These are phyloP conservation scores for Pristionchus exspectatus DNA, from an alignment of 2,888 invertebrate species.

Conservation along the genomic window DNA sequence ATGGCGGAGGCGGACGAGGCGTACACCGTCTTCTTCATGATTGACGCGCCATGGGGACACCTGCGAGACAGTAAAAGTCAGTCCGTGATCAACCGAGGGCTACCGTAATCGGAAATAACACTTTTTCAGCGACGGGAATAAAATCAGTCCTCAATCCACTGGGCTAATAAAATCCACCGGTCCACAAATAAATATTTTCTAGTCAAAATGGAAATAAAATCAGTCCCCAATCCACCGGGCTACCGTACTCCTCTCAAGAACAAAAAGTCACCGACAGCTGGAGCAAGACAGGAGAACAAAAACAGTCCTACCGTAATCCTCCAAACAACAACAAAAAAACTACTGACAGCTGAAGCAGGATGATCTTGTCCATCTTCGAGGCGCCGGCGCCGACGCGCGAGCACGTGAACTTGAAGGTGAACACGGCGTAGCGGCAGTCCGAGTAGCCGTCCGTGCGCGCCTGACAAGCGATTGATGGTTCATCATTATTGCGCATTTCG, in stretches of 20 bases:
- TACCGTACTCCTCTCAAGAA: too few species aligned
- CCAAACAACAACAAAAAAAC: not conserved
- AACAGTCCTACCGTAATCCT: not conserved
- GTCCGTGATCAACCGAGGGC: not conserved
- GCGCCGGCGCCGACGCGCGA: slow-evolving; percentile 91
- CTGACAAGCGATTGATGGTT: slow-evolving; percentile 26
- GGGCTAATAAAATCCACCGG: too few species aligned
- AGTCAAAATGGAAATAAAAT: too few species aligned
- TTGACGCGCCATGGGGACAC: slow-evolving; percentile 97
- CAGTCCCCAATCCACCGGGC: too few species aligned
- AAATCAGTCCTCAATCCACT: too few species aligned
- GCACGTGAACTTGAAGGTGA: slow-evolving; percentile 97
- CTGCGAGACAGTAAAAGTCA: slow-evolving; percentile 73
- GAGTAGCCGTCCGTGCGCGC: slow-evolving; percentile 84
- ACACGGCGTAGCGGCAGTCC: slow-evolving; percentile 96
- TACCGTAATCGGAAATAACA: not conserved
- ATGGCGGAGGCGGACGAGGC: slow-evolving; percentile 97
- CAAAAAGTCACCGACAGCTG: too few species aligned
- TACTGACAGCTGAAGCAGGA: slow-evolving; percentile 92
- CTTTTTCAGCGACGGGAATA: too few species aligned
- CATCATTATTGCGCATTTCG: too few species aligned
- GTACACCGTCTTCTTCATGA: slow-evolving; percentile 89
- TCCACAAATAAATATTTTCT: too few species aligned
- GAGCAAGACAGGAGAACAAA: slow-evolving; percentile 82
- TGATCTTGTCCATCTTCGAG: slow-evolving; percentile 95